Evolutionary conservation across 2,888 invertebrate species (phyloP), one percentile per base, ranked within the genome.

Genomic region (Yponomeuta plumbellus): DNA sequence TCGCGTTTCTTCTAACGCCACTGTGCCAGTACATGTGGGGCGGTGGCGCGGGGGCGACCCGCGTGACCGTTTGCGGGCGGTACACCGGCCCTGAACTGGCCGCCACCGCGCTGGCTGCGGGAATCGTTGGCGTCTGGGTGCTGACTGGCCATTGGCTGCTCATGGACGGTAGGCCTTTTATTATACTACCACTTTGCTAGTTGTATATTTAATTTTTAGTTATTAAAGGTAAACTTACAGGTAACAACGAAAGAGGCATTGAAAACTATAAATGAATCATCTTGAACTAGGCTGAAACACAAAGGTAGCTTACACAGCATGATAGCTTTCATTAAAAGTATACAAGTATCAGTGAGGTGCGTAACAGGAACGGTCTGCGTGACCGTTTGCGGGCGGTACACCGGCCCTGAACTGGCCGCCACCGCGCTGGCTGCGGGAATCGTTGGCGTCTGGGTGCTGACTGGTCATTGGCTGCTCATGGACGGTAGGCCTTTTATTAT

Each of bases 381-480:
- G 79, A 95, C 94, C 79, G 97, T 98, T 81, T 98, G 98, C 91
- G 98, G 98, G 57, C 94, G 98, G 72, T 98, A 98, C 91, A 98
- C 98, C 64, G 95, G 96, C 73, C 98, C 98, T 66, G 99, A 99
- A 92, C 92, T 99, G 69, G 94, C 98, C 78, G 97, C 98, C 69
- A 98, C 98, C 84, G 95, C 96, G 72, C 91, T 98, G 69, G 97
- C 98, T 71, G 95, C 98, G 76, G 95, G 95, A 83, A 97, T 99
- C 81, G 98, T 99, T 69, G 97, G 97, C 89, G 95, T 99, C 73
- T 99, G 99, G 99, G 97, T 99, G 75, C 93, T 98, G 71, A 99
- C 99, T 69, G 99, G 98, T 0, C 98, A 99, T 89, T 99, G 99
- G 99, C 93, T 99, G 74, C 94, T 99, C 66, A 99, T 99, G 98